Base-by-base conservation (phyloP, 2,113 vertebrate genomes). In the Halichoeres trimaculatus region DNA sequence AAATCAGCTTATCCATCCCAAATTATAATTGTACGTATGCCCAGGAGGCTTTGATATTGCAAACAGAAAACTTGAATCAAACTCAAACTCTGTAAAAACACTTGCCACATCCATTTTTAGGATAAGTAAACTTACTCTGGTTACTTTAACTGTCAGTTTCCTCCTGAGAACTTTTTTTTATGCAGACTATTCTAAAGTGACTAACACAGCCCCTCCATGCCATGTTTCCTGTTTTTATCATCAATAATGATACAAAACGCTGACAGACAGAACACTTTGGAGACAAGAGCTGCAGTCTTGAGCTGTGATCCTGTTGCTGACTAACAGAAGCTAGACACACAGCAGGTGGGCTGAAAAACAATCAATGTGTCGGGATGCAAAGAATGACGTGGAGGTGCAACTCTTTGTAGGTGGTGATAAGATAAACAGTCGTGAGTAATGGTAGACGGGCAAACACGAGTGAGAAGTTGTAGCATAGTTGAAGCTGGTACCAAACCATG, bases 181-280 rank as follows among this genome's bases (percentile, higher is more conserved):
- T 58, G 26, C 45, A 53, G 57, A 80, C 36, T 20, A n/a, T 22
- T 23, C 56, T n/a, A 73, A 60, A 55, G 69, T 47, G 57, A 58
- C n/a, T 40, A 10, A 19, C 34, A 41, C 23, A 1, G 26, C 57
- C 45, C 6, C 13, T 19, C 2, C 66, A 52, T 23, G 13, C 55
- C 43, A 45, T 57, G 41, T 24, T 54, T 45, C 35, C 48, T 23
- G 2, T 45, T 38, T 75, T 23, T 2, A 38, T 34, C 75, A 65
- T 74, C 71, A 41, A 16, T 35, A 13, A 52, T 38, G 24, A 16
- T 35, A 13, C 38, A 16, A 58, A 57, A 53, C 30, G n/a, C 54
- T 73, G n/a, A n/a, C 52, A 30, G 24, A 68, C 10, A 34, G 59
- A 41, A 53, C 24, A 36, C 26, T 72, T 58, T 22, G 22, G 69